A percentile compares a stretch with the other conserved stretches of the same genome.
Evolutionary conservation across 2,888 invertebrate genomes (phyloP).

Genomic region (Thymelicus lineola): DNA sequence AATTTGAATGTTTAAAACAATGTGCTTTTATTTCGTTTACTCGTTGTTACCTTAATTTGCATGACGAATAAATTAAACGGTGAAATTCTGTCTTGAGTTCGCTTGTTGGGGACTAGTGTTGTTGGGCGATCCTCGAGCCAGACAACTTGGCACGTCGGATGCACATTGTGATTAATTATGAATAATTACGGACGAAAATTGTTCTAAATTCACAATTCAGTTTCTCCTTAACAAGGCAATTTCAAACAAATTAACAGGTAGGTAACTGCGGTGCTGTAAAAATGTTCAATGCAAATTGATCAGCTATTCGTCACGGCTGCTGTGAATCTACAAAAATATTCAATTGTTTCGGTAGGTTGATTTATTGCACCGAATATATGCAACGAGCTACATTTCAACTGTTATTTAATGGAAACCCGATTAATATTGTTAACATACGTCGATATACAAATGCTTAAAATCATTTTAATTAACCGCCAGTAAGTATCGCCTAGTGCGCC

Average conservation of each 20-base stretch:
- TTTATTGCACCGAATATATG: slow-evolving; percentile 59
- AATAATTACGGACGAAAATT: slow-evolving; percentile 41
- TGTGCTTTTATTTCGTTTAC: slow-evolving; percentile 19
- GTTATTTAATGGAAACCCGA: slow-evolving; percentile 62
- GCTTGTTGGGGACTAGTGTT: slow-evolving; percentile 40
- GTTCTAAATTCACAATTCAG: slow-evolving; percentile 15
- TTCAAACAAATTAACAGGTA: slow-evolving; percentile 19
- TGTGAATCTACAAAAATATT: slow-evolving; percentile 45
- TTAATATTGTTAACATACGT: slow-evolving; percentile 51
- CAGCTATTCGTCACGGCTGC: slow-evolving; percentile 44
- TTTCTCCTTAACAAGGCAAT: not conserved
- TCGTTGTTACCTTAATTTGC: slow-evolving; percentile 26
- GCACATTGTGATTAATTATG: slow-evolving; percentile 46
- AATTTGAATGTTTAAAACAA: slow-evolving; percentile 12
- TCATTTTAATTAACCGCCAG: slow-evolving; percentile 9
- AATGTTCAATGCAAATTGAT: slow-evolving; percentile 38
- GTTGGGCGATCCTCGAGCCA: slow-evolving; percentile 42
- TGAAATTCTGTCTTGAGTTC: slow-evolving; percentile 39
- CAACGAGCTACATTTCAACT: slow-evolving; percentile 55
- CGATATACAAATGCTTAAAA: slow-evolving; percentile 20
- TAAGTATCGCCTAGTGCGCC: not conserved
- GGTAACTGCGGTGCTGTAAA: not conserved
- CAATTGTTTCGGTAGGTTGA: slow-evolving; percentile 53
- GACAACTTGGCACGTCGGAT: slow-evolving; percentile 41
- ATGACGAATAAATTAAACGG: slow-evolving; percentile 42